phyloP scores from a whole-genome alignment of 2,888 invertebrate species.

The Spicauda simplicius region DNA sequence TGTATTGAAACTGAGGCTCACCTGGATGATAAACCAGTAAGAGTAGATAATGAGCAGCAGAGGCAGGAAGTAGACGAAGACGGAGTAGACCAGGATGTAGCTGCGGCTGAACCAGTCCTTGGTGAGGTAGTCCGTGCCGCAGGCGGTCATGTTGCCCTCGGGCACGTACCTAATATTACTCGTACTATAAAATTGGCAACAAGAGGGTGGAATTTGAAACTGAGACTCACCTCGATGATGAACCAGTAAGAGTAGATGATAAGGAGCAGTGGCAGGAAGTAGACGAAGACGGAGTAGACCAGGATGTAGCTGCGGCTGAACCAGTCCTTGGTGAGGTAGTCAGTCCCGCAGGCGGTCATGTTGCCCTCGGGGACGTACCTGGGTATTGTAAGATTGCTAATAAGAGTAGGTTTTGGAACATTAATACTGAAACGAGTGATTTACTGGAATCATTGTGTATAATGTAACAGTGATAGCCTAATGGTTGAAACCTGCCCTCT shows the following conservation, averaged over 20 bases:
- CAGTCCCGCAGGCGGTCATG: constrained; percentile 96
- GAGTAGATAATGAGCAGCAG: constrained; percentile 93
- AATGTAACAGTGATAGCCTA: too few species aligned
- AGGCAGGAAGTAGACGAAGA: constrained; percentile 91
- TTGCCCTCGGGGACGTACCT: constrained; percentile 97
- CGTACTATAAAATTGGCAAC: too few species aligned
- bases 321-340: constrained; percentile 91
- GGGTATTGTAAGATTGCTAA: constrained; percentile 27
- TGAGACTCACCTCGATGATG: constrained; percentile 88
- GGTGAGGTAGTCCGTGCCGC: constrained; percentile 94
- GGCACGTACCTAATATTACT: constrained; percentile 95
- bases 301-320: constrained; percentile 92
- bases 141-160: constrained; percentile 97
- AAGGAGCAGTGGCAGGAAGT: constrained; percentile 89
- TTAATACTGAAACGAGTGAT: too few species aligned
- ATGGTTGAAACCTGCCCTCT: too few species aligned
- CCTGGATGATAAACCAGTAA: constrained; percentile 94
- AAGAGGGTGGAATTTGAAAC: too few species aligned
- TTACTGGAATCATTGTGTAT: too few species aligned
- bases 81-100: constrained; percentile 91
- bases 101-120: constrained; percentile 91
- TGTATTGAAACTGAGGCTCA: constrained; percentile 52
- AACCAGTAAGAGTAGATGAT: constrained; percentile 95
- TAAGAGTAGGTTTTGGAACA: too few species aligned
- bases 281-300: constrained; percentile 90